Evolutionary conservation across 2,113 vertebrate species (phyloP).

Genomic region (Melanerpes formicivorus): DNA sequence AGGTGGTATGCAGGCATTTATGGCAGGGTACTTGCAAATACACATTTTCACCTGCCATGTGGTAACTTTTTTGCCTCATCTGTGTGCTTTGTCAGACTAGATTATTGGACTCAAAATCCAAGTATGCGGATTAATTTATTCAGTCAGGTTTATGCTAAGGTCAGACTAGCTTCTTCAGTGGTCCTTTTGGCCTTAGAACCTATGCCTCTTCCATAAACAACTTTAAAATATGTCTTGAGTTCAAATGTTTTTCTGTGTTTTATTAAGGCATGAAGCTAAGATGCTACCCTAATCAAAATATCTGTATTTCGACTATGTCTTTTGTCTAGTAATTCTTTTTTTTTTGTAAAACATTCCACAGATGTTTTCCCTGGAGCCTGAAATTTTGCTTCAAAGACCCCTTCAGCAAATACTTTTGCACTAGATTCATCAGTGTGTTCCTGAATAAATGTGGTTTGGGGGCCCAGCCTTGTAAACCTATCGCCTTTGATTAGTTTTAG

Average conservation of each 20-base stretch:
- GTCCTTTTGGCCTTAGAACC: background rate
- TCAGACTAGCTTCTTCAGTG: background rate
- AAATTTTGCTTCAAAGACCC: conserved; percentile 8
- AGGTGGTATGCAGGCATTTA: background rate
- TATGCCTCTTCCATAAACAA: background rate
- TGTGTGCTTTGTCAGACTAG: background rate
- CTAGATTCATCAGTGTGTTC: background rate
- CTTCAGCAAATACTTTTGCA: background rate
- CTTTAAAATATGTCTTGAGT: background rate
- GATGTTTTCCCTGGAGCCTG: conserved; percentile 37
- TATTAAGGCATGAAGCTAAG: background rate
- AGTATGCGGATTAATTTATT: background rate
- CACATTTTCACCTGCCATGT: background rate
- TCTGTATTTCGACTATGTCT: background rate
- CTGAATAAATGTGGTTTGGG: background rate
- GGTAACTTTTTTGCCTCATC: background rate
- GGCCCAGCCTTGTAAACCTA: background rate
- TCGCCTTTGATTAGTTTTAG: background rate
- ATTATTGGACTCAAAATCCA: background rate
- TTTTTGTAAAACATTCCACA: conserved; percentile 20
- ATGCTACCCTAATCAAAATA: background rate
- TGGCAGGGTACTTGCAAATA: background rate
- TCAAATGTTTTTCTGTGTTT: background rate
- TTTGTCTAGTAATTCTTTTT: background rate
- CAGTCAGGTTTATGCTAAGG: background rate